Base-by-base conservation (phyloP, 2,888 invertebrate genomes). In the Gryllus longicercus region DNA sequence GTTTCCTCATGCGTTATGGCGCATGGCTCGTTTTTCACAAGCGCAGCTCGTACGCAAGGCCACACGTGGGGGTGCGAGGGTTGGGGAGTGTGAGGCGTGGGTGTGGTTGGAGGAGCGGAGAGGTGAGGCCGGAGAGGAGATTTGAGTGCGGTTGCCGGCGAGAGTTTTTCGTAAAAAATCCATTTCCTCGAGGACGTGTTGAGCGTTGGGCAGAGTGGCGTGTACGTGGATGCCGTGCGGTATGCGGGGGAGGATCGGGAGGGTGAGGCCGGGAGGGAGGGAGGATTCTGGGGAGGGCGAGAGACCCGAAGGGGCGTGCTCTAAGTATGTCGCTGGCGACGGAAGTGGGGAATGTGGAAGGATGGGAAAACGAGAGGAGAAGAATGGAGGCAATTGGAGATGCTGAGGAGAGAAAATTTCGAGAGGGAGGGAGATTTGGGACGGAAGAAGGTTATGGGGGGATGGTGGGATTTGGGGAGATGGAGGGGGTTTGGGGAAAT, bases 141-240 rank as follows among this genome's bases (percentile, higher is more conserved):
- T 63, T 63, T 63, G 63, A 63, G 63, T 63, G 63, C 63, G 63
- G 63, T 63, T 63, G 4, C 63, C n/a, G 14, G 63, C 16, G 63
- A 63, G 63, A 63, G 63, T 63, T 63, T 63, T 63, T 63, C 63
- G 63, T 63, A 63, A 63, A 63, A 63, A 63, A 63, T 63, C 63
- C 63, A 63, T 63, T 63, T 63, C 63, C 63, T 18, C 10, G 76
- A n/a, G 49, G 79, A 38, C 74, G 79, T 63, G 76, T 23, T 51
- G 76, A 75, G 75, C 49, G 76, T 75, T 18, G 74, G 75, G 49
- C 74, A 78, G 21, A 21, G 77, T 23, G 75, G 78, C n/a, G 76
- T 49, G 3, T n/a, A 25, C 11, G 75, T n/a, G 38, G 79, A 23
- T 2, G 51, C n/a, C 18, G 76, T 38, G 38, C 38, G 14, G 50